These are phyloP conservation scores for Python bivittatus DNA, from an alignment of 2,113 vertebrate genomes.

Conservation along the genomic window DNA sequence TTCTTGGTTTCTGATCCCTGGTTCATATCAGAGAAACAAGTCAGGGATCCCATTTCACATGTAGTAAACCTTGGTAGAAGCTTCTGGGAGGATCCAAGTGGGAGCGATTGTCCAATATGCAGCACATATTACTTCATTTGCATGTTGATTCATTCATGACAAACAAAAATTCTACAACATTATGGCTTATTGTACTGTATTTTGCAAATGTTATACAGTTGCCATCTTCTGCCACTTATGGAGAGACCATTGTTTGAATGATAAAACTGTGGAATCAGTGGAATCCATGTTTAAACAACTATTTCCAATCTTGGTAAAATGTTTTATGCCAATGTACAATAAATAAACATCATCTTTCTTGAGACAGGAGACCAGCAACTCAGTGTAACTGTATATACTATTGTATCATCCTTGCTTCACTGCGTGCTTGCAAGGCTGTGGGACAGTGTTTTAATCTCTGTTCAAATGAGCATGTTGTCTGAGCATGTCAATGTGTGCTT, in stretches of 20 bases:
- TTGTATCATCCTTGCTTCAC: background rate
- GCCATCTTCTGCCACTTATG: background rate
- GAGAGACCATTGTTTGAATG: background rate
- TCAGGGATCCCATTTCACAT: no score
- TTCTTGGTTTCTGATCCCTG: background rate
- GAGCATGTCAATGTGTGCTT: conserved; percentile 6
- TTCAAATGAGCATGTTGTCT: background rate
- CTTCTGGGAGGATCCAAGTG: no score
- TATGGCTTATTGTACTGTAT: background rate
- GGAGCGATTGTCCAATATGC: no score
- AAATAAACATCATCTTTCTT: background rate
- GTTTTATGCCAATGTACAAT: no score
- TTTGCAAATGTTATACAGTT: background rate
- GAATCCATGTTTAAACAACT: background rate
- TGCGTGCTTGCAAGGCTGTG: conserved; percentile 19
- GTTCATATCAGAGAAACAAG: background rate
- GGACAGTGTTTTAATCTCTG: background rate
- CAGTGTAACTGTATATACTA: rapidly evolving
- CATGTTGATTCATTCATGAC: no score
- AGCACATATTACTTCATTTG: no score
- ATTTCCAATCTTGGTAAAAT: background rate
- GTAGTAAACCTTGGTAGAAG: no score
- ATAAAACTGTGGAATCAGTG: background rate
- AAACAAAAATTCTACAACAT: background rate
- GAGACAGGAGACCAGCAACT: background rate